Evolutionary conservation across 2,797 vertebrate species (phyloP), one percentile per base, ranked within the genome.

Genomic region (Danio albolineatus): DNA sequence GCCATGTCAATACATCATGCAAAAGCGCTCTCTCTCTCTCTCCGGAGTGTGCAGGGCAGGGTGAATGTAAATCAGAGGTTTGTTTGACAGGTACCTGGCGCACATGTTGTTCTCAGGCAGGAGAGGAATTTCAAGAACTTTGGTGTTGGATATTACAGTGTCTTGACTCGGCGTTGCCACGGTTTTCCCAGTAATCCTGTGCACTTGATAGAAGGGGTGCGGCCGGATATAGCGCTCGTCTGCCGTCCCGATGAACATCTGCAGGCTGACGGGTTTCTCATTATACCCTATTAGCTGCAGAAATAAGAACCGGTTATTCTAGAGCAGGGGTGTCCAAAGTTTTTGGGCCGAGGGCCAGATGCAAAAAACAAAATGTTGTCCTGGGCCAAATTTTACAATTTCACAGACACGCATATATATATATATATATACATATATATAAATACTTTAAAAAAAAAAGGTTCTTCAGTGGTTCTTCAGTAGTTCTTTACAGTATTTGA

Each of bases 201-300:
- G 97, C 78, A 97, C 96, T 85, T 98, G 97, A 91, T 99, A 99
- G 92, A 99, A 99, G 1, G 95, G 93, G n/a, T 99, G 98, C 51
- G 98, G 98, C 36, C 96, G 92, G 44, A 97, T 88, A 87, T 90
- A 94, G 38, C 95, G 94, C 77, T 99, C 97, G 60, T 98, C 97
- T 0, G 96, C 95, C 0, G 97, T 99, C 17, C 97, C 97, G 2
- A 99, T 98, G 92, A 98, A 99, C 91, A 99, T 90, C 83, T 97
- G 94, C 61, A 99, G 89, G 88, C 90, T 95, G 87, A 98, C 81
- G 0, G 94, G 94, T 89, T 96, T 96, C 80, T 98, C 94, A 7
- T 53, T 94, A 88, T 95, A 97, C 73, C 97, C 97, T 6, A 88
- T 87, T 71, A 99, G 89, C 97, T 99, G n/a, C n/a, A n/a, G n/a